Base-by-base conservation (phyloP, 2,888 invertebrate species). In the Didymodactylos carnosus region DNA sequence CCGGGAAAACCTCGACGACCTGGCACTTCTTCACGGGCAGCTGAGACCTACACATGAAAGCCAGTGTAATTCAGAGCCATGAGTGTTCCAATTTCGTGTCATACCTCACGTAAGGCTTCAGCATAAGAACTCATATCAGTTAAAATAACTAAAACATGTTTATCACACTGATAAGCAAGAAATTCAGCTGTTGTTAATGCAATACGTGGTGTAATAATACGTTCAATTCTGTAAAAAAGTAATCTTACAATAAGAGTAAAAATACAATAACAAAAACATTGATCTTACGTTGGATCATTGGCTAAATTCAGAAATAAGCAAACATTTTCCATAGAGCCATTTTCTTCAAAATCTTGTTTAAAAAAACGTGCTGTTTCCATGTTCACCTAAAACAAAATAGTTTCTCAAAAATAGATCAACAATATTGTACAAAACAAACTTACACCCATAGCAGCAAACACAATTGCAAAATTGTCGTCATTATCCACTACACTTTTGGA, bases 81-180 rank as follows among this genome's bases (percentile, higher is more conserved):
- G n/a, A n/a, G n/a, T n/a, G n/a, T n/a, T n/a, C n/a, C n/a, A n/a
- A n/a, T n/a, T n/a, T n/a, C n/a, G n/a, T n/a, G n/a, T n/a, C n/a
- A n/a, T n/a, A n/a, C 94, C 87, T 98, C 97, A 87, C 98, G 91
- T 86, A 98, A 88, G 80, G 98, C 98, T 85, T 99, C 98, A 76
- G 98, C 98, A 83, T 98, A 98, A 2, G 98, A 98, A 53, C 94
- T 95, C 98, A 98, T 98, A 85, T 98, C 98, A 2, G 98, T 98
- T 77, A 98, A 85, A 83, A 98, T 98, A 79, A 98, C 97, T 83
- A 98, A 84, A 78, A 98, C 98, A 88, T 98, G 98, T 85, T 98
- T 98, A 87, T 97, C 95, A 84, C 98, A 99, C 84, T 98, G 97
- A 83, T 98, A 98, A 69, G 98, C 98, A 86, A 98, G 88, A 86